Evolutionary conservation across 2,797 vertebrate genomes (phyloP).

Genomic region (Iguana delicatissima): DNA sequence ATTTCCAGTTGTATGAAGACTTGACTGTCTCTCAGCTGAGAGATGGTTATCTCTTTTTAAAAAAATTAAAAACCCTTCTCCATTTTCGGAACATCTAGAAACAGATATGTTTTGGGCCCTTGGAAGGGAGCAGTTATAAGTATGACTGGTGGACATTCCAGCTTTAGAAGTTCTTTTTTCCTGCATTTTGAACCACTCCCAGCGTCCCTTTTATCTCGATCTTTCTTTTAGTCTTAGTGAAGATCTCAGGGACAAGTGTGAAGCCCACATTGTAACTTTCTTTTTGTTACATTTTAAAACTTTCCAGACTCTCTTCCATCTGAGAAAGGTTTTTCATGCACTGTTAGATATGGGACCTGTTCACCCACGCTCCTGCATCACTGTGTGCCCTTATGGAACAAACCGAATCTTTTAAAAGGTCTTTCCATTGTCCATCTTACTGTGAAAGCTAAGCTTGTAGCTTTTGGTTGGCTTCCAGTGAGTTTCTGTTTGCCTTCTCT

Average conservation of each 20-base stretch:
- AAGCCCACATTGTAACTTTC: not conserved
- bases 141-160: not conserved
- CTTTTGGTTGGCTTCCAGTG: slow-evolving; percentile 38
- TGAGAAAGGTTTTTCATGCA: slow-evolving; percentile 1
- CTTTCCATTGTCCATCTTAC: slow-evolving; percentile 48
- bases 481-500: slow-evolving; percentile 58
- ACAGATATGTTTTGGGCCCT: not conserved
- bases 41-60: not conserved
- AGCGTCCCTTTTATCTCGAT: too few species aligned
- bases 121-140: not conserved
- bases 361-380: not conserved
- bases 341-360: not conserved
- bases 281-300: not conserved
- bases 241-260: slow-evolving; percentile 19
- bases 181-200: not conserved
- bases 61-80: not conserved
- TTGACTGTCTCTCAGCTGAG: not conserved
- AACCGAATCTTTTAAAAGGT: slow-evolving; percentile 47
- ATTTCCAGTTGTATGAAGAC: not conserved
- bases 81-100: not conserved
- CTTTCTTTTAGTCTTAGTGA: slow-evolving; percentile 21
- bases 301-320: slow-evolving; percentile 7
- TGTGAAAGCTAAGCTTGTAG: slow-evolving; percentile 38
- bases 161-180: not conserved
- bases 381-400: slow-evolving; percentile 20